Conservation (phyloP, 2,113 vertebrate species). For the Candoia aspera region DNA sequence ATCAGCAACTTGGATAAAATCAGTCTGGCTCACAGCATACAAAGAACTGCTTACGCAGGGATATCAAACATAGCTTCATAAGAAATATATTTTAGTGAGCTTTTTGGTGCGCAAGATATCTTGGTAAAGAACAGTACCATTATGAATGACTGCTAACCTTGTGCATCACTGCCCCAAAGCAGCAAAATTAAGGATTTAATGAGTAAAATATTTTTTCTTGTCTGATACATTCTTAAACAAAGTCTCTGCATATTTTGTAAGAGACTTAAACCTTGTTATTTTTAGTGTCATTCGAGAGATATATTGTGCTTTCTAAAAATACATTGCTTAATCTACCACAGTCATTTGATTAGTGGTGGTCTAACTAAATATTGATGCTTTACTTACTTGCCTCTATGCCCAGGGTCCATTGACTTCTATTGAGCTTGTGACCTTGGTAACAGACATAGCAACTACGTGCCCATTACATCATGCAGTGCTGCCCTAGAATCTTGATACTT, state of each 20-base stretch:
- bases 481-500: constrained; percentile 32
- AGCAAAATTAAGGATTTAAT: constrained; percentile 9
- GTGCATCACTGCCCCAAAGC: background rate
- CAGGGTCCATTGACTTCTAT: constrained; percentile 40
- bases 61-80: background rate
- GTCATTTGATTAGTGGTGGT: constrained; percentile 33
- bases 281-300: constrained; percentile 2
- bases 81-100: background rate
- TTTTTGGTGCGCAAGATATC: background rate
- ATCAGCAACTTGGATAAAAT: background rate
- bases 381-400: constrained; percentile 6
- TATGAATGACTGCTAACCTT: constrained; percentile 9
- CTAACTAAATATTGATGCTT: constrained; percentile 28
- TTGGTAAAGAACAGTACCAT: constrained; percentile 18
- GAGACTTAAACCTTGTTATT: background rate
- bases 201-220: constrained; percentile 21
- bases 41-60: background rate
- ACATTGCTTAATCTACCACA: constrained; percentile 33
- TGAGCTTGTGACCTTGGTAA: constrained; percentile 36
- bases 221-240: constrained; percentile 10
- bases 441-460: constrained; percentile 9
- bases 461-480: constrained; percentile 28
- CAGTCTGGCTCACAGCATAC: background rate
- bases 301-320: constrained; percentile 12
- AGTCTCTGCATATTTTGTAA: background rate